Evolutionary conservation across 2,888 invertebrate species (phyloP).

Genomic region (Craniophora ligustri): DNA sequence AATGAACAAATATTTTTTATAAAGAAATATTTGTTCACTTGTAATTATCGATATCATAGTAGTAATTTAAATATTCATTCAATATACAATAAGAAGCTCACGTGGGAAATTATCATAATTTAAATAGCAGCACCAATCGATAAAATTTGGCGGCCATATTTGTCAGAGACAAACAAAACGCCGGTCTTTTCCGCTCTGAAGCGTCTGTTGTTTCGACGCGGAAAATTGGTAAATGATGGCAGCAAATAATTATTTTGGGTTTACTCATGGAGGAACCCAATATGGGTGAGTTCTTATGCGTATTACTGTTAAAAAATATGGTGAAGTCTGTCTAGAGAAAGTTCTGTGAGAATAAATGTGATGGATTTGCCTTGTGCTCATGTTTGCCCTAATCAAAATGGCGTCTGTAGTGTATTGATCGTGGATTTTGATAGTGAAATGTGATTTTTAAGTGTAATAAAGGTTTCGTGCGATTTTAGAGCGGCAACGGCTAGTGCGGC

Average conservation of each 20-base stretch:
- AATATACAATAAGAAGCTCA: too few species aligned
- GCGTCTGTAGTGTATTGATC: constrained; percentile 82
- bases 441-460: constrained; percentile 42
- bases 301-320: constrained; percentile 18
- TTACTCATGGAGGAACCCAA: constrained; percentile 97
- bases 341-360: constrained; percentile 41
- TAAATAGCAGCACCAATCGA: constrained; percentile 22
- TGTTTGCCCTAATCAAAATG: constrained; percentile 84
- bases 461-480: constrained; percentile 74
- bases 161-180: constrained; percentile 78
- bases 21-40: too few species aligned
- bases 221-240: constrained; percentile 91
- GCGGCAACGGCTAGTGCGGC: constrained; percentile 93
- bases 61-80: too few species aligned
- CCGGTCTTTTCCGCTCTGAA: constrained; percentile 84
- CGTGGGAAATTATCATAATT: constrained; percentile 4
- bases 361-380: constrained; percentile 73
- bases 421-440: constrained; percentile 55
- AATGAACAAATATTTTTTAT: too few species aligned
- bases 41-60: too few species aligned
- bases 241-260: constrained; percentile 98
- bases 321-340: constrained; percentile 13
- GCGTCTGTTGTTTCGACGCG: constrained; percentile 82
- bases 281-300: constrained; percentile 91
- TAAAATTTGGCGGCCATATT: constrained; percentile 60